Conservation (phyloP, 1,140 invertebrate species). For the Asobara japonica region DNA sequence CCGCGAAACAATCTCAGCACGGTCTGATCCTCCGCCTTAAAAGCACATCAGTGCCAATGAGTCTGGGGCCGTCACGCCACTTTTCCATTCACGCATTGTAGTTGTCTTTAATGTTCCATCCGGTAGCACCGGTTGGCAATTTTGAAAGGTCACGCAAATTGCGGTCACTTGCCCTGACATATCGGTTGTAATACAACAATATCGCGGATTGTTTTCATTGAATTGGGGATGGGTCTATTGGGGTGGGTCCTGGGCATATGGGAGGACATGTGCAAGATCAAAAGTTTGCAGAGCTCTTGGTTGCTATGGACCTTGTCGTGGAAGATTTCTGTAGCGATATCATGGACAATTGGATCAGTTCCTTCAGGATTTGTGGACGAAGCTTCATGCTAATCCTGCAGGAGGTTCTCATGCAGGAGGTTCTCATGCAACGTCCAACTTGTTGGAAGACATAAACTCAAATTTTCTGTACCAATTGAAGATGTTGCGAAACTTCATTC, state of each 20-base stretch:
- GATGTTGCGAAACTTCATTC: no score
- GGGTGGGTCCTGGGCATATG: no score
- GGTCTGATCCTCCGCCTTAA: neutral
- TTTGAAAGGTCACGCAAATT: constrained; percentile 32
- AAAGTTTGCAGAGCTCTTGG: neutral
- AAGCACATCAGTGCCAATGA: constrained; percentile 2
- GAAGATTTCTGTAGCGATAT: neutral
- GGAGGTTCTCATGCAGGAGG: no score
- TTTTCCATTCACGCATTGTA: constrained; percentile 15
- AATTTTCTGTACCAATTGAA: no score
- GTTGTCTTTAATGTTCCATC: constrained; percentile 12
- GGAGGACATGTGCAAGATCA: no score
- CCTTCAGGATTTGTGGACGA: no score
- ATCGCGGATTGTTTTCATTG: no score
- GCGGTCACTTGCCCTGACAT: constrained; percentile 24
- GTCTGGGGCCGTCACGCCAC: constrained; percentile 13
- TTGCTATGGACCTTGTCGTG: neutral
- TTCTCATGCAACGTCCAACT: no score
- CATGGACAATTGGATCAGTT: no score
- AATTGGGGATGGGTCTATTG: no score
- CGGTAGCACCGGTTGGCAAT: constrained; percentile 26
- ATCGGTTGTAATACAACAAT: constrained; percentile 7
- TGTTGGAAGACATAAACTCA: no score
- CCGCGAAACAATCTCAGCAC: neutral
- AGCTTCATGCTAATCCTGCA: no score